A percentile compares a stretch with the other conserved stretches of the same genome.
Conservation (phyloP, 2,888 invertebrate species). For the Labia minor region DNA sequence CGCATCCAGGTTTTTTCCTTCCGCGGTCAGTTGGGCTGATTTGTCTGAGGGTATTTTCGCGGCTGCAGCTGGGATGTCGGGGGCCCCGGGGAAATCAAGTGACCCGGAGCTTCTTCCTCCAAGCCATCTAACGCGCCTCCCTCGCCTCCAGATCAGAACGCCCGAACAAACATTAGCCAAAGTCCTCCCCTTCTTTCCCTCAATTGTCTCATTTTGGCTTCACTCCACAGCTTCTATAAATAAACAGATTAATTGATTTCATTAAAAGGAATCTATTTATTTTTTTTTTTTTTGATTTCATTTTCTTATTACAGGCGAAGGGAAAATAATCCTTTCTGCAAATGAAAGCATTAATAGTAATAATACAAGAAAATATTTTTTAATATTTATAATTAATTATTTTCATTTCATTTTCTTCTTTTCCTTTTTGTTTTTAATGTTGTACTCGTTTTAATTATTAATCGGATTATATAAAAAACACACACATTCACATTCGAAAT, state of each 20-base stretch:
- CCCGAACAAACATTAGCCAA: not conserved
- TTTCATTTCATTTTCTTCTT: too few relatives aligned
- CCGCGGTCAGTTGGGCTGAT: not conserved
- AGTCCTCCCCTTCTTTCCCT: not conserved
- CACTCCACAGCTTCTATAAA: not conserved
- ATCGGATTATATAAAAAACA: too few relatives aligned
- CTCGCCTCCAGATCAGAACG: not conserved
- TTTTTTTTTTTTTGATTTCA: not conserved
- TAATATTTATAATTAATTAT: not conserved
- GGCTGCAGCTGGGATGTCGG: not conserved
- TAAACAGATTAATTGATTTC: not conserved
- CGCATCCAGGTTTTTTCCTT: not conserved
- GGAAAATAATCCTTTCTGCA: too few relatives aligned
- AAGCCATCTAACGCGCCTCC: not conserved
- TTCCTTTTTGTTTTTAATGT: too few relatives aligned
- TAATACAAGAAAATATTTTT: too few relatives aligned
- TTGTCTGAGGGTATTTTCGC: not conserved
- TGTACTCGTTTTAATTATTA: too few relatives aligned
- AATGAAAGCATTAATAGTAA: too few relatives aligned
- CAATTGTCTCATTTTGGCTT: constrained; percentile 7
- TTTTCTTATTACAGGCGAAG: too few relatives aligned
- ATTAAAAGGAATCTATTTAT: not conserved
- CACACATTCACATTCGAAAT: too few relatives aligned
- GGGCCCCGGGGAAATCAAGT: constrained; percentile 2
- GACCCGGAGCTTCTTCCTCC: not conserved